These are phyloP conservation scores for Pyrgus malvae DNA, from an alignment of 2,888 invertebrate species.

Conservation along the genomic window DNA sequence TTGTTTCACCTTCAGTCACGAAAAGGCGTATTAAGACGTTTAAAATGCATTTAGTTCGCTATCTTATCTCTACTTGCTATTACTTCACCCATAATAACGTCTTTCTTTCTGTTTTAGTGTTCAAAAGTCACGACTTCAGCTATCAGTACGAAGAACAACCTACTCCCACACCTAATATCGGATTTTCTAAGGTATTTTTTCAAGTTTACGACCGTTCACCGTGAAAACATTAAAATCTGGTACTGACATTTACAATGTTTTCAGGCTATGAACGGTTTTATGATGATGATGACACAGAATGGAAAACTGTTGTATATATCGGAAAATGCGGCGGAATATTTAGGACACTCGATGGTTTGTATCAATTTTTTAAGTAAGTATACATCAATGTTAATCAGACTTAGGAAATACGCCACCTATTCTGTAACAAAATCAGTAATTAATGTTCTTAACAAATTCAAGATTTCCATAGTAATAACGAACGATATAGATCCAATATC, in stretches of 20 bases:
- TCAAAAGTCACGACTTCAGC: constrained; percentile 89
- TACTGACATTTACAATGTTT: constrained; percentile 61
- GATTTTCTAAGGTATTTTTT: constrained; percentile 92
- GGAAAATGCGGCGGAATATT: constrained; percentile 99
- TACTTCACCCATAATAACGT: constrained; percentile 76
- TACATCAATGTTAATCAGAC: no score
- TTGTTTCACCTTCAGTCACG: constrained; percentile 79
- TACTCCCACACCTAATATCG: constrained; percentile 91
- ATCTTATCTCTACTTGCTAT: constrained; percentile 76
- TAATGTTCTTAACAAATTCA: no score
- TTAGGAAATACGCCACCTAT: no score
- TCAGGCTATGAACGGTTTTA: constrained; percentile 98
- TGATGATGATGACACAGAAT: constrained; percentile 99
- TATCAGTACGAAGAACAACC: constrained; percentile 85
- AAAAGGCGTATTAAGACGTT: constrained; percentile 78
- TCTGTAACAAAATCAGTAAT: no score
- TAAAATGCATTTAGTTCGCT: constrained; percentile 78
- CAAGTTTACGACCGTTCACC: constrained; percentile 56
- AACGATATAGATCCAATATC: no score
- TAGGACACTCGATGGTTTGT: constrained; percentile 98
- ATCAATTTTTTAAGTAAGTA: background rate
- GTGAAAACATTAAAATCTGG: constrained; percentile 48
- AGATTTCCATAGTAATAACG: no score
- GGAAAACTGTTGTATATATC: constrained; percentile 99
- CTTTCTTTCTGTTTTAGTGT: constrained; percentile 89